phyloP scores from a whole-genome alignment of 2,797 vertebrate genomes.

The Acanthurus leucopareius region DNA sequence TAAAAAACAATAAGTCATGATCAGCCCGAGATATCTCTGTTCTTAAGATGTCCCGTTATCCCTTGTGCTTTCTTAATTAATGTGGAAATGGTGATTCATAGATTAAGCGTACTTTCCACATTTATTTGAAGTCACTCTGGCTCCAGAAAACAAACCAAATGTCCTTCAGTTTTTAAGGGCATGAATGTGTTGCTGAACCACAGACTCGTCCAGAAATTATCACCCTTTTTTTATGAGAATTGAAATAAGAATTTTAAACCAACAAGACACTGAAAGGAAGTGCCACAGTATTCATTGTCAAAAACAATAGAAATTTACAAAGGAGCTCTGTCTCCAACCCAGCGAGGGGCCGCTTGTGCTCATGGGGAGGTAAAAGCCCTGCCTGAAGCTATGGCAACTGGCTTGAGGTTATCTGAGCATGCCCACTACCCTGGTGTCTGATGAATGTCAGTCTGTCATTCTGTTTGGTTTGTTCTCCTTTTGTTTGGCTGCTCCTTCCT shows the following conservation, averaged over 20 bases:
- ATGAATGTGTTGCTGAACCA: no score
- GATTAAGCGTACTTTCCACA: not conserved
- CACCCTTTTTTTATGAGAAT: not conserved
- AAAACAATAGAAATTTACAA: slow-evolving; percentile 30
- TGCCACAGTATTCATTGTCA: slow-evolving; percentile 9
- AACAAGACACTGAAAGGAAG: not conserved
- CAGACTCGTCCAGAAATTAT: not conserved
- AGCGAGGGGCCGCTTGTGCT: slow-evolving; percentile 21
- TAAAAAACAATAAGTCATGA: not conserved
- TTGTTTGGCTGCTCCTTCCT: slow-evolving; percentile 2
- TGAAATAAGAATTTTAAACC: slow-evolving; percentile 3
- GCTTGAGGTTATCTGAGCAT: slow-evolving; percentile 53
- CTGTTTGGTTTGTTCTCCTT: slow-evolving; percentile 6
- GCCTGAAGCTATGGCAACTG: slow-evolving; percentile 53
- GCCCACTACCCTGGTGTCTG: slow-evolving; percentile 26
- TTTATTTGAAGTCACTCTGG: not conserved
- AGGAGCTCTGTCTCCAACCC: slow-evolving; percentile 11
- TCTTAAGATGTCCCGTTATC: not conserved
- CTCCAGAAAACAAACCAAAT: not conserved
- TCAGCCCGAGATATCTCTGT: not conserved
- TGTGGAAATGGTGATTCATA: slow-evolving; percentile 1
- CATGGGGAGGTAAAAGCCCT: slow-evolving; percentile 16
- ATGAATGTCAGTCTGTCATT: slow-evolving; percentile 45
- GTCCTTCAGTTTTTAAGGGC: not conserved
- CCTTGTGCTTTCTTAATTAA: slow-evolving; percentile 2